Conservation (phyloP, 2,888 invertebrate genomes). For the Dryocosmus kuriphilus region DNA sequence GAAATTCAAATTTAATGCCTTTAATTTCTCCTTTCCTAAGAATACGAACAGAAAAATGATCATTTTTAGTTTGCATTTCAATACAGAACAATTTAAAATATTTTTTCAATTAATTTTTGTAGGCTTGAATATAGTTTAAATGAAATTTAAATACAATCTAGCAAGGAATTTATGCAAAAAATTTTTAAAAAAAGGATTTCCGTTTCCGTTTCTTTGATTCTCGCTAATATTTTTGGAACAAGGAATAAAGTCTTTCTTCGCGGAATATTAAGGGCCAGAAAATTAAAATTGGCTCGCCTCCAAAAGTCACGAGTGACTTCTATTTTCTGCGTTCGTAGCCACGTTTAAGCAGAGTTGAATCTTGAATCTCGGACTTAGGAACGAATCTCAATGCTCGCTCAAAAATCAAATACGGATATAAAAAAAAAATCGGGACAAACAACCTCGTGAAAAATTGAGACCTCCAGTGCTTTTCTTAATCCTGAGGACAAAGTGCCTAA, state of each 20-base stretch:
- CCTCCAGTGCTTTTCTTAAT: neutral
- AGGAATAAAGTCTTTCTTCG: slow-evolving; percentile 46
- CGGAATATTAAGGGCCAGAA: slow-evolving; percentile 53
- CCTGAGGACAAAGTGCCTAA: neutral
- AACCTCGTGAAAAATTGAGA: neutral
- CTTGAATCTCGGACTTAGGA: slow-evolving; percentile 46
- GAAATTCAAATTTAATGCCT: no score
- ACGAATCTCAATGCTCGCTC: slow-evolving; percentile 41
- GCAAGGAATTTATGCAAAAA: no score
- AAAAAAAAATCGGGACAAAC: neutral
- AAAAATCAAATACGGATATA: slow-evolving; percentile 8
- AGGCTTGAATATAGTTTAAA: no score
- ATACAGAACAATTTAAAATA: no score
- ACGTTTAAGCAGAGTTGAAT: slow-evolving; percentile 51
- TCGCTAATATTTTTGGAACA: slow-evolving; percentile 9
- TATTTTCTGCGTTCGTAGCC: slow-evolving; percentile 69
- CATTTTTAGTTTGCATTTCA: no score
- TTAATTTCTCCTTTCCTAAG: no score
- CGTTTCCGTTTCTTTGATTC: neutral
- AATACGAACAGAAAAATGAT: no score
- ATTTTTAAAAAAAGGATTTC: neutral
- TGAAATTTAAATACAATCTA: no score
- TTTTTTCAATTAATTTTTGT: no score
- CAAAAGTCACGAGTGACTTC: slow-evolving; percentile 65
- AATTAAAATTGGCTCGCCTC: slow-evolving; percentile 66